Evolutionary conservation across 2,113 vertebrate species (phyloP).

Genomic region (Lasiurus borealis): DNA sequence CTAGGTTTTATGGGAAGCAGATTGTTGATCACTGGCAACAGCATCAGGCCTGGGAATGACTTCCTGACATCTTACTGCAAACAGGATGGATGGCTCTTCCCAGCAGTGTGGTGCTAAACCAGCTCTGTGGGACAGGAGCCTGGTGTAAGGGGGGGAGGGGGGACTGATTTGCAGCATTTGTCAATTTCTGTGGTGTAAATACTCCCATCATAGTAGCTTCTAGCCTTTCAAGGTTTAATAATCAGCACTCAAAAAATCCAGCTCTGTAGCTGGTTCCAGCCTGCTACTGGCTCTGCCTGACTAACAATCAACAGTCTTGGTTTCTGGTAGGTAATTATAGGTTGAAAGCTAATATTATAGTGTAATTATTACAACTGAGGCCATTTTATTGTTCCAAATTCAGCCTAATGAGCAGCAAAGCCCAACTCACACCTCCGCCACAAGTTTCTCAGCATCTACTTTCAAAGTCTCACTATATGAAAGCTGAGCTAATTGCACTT

Average conservation of each 20-base stretch:
- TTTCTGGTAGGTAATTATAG: neutral
- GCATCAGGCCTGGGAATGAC: neutral
- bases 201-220: neutral
- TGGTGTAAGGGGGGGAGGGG: too few relatives aligned
- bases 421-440: neutral
- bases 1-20: neutral
- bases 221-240: neutral
- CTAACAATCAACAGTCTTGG: neutral
- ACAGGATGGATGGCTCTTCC: neutral
- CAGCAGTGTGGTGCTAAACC: neutral
- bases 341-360: neutral
- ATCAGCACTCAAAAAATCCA: conserved; percentile 8
- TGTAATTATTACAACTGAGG: conserved; percentile 1
- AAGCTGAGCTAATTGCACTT: conserved; percentile 38
- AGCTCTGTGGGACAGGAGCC: neutral
- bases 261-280: neutral
- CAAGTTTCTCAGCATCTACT: conserved; percentile 27
- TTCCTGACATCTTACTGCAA: neutral
- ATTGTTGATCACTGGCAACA: neutral
- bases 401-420: conserved; percentile 20
- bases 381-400: conserved; percentile 55
- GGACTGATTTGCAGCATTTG: neutral
- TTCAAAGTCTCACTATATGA: conserved; percentile 41
- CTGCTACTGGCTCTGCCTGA: neutral
- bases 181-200: conserved; percentile 10